Evolutionary conservation across 2,888 invertebrate genomes (phyloP), one percentile per base, ranked within the genome.

Genomic region (Parasteatoda lunata): DNA sequence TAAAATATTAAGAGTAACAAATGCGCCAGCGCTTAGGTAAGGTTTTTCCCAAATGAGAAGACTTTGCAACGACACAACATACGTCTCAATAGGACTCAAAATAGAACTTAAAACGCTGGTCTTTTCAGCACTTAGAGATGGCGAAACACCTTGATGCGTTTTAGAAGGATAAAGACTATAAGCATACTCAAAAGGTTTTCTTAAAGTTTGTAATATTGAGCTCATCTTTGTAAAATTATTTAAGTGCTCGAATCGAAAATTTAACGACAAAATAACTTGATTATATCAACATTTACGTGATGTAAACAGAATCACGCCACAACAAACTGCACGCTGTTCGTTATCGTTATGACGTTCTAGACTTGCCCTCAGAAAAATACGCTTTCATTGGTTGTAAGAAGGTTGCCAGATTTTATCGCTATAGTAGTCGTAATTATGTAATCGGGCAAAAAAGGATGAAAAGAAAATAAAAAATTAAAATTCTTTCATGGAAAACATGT

Each of bases 41-140:
- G 92, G 92, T 84, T 91, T 91, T 87, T 92, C 92, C 92, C 92
- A 92, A 59, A 92, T 92, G 66, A 92, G 89, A 47, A 92, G 88
- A 84, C 92, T 92, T 89, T 92, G 92, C 47, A 91, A 75, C 45
- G 90, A 89, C 90, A 92, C 91, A 15, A 92, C 90, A 77, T 91
- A 90, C 59, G 91, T 90, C 89, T 92, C 92, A 70, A 91, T 87
- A 8, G 85, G 85, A 79, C 86, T 86, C 75, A 88, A 83, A 86
- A 88, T 83, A 83, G 85, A 86, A 76, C 78, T 78, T 68, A 86
- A 86, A 79, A 88, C 88, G 81, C 77, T 77, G 49, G 59, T 71
- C 66, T 72, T 82, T 49, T 81, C 59, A 11, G 64, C 13, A 48
- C 59, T 47, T 15, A n/a, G 49, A 11, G 86, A 49, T 87, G 86